Conservation (phyloP, 1,140 invertebrate species). For the Cephus cinctus region DNA sequence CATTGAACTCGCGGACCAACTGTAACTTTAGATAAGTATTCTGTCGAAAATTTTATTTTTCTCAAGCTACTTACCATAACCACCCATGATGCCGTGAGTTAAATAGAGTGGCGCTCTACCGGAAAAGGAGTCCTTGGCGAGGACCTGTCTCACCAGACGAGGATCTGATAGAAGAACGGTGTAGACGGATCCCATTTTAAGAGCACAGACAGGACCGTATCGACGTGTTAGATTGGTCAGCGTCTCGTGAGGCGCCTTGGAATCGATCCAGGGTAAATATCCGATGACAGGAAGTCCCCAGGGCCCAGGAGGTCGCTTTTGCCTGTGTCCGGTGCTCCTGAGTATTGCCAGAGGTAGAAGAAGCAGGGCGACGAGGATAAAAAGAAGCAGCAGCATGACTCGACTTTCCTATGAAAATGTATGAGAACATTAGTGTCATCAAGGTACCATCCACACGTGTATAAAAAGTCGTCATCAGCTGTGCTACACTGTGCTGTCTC, state of each 20-base stretch:
- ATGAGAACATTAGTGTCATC: no score
- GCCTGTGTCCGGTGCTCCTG: constrained; percentile 30
- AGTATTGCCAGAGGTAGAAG: background rate
- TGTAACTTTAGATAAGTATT: no score
- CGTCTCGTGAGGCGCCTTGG: constrained; percentile 66
- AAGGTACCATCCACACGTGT: no score
- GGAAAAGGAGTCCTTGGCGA: constrained; percentile 68
- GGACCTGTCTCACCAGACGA: constrained; percentile 66
- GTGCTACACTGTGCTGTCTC: no score
- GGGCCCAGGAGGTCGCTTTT: constrained; percentile 71
- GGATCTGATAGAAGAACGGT: constrained; percentile 75
- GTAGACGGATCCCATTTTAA: constrained; percentile 71
- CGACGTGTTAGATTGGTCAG: constrained; percentile 63
- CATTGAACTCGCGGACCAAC: no score
- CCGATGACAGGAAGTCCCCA: constrained; percentile 75
- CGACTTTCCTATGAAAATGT: no score
- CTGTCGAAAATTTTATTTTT: no score
- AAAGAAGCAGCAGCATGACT: no score
- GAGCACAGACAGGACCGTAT: constrained; percentile 71
- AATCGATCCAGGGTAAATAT: constrained; percentile 72
- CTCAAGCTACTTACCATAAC: constrained; percentile 75
- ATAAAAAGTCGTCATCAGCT: no score
- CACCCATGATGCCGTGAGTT: constrained; percentile 83
- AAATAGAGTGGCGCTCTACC: constrained; percentile 77
- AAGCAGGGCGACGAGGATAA: background rate